A percentile compares a stretch with the other conserved stretches of the same genome.
Conservation (phyloP, 1,140 invertebrate species). For the Bombus polaris region DNA sequence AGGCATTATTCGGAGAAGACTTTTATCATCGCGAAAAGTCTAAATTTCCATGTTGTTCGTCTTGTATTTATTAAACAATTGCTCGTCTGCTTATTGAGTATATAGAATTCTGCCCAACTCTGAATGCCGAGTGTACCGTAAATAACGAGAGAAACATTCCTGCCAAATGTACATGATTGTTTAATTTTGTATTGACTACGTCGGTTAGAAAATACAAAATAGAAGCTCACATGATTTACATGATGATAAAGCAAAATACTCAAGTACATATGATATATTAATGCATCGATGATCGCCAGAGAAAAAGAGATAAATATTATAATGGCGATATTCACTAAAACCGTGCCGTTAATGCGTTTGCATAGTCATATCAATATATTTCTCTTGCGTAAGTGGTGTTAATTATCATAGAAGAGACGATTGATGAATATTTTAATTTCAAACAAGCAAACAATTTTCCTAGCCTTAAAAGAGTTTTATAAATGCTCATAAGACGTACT, state of each 20-base stretch:
- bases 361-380: background rate
- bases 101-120: background rate
- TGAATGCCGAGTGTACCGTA: conserved; percentile 7
- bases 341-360: background rate
- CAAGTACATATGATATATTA: background rate
- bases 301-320: background rate
- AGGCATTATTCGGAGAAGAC: background rate
- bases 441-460: background rate
- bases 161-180: conserved; percentile 44
- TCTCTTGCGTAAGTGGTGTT: conserved; percentile 14
- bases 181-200: conserved; percentile 37
- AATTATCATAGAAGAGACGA: background rate
- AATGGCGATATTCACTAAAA: background rate
- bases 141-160: conserved; percentile 40
- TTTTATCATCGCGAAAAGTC: too few relatives aligned
- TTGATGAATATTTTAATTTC: conserved; percentile 7
- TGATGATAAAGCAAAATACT: conserved; percentile 11
- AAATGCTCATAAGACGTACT: background rate
- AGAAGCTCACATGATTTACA: background rate
- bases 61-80: background rate
- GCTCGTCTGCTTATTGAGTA: background rate
- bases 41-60: background rate
- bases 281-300: background rate
- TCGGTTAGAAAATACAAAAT: background rate
- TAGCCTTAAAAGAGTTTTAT: conserved; percentile 11